Evolutionary conservation across 2,888 invertebrate species (phyloP).

Genomic region (Ametastegia equiseti): DNA sequence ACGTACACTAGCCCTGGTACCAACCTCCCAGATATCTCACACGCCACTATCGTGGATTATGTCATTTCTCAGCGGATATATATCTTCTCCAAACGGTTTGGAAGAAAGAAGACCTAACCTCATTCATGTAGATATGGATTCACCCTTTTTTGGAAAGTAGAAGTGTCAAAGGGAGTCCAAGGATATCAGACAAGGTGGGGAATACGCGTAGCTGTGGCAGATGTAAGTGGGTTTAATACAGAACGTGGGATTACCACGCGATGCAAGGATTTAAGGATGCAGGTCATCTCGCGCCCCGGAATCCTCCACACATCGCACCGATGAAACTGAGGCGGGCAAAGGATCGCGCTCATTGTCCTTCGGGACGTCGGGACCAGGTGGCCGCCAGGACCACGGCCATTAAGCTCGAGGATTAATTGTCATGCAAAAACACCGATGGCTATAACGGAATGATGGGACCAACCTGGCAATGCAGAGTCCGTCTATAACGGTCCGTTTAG

Average conservation of each 20-base stretch:
- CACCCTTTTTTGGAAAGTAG: no score
- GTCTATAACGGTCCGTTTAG: conserved; percentile 31
- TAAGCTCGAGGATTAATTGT: conserved; percentile 70
- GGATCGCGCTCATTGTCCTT: conserved; percentile 66
- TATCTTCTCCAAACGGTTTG: not conserved
- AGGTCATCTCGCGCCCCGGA: conserved; percentile 60
- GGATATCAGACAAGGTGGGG: not conserved
- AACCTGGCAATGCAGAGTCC: not conserved
- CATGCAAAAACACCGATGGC: conserved; percentile 69
- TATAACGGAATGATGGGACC: conserved; percentile 57
- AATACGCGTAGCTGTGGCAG: not conserved
- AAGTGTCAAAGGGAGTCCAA: not conserved
- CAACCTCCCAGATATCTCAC: not conserved
- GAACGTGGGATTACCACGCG: conserved; percentile 45
- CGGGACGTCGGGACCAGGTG: conserved; percentile 68
- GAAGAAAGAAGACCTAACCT: no score
- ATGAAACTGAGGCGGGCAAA: conserved; percentile 59
- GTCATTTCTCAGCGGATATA: not conserved
- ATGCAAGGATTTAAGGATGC: conserved; percentile 62
- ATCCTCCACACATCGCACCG: conserved; percentile 50
- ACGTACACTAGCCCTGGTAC: not conserved
- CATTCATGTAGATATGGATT: no score
- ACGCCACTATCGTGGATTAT: not conserved
- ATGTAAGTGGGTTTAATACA: conserved; percentile 2
- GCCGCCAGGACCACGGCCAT: conserved; percentile 66